phyloP scores from a whole-genome alignment of 2,888 invertebrate species.

The Cylloceria caligata region DNA sequence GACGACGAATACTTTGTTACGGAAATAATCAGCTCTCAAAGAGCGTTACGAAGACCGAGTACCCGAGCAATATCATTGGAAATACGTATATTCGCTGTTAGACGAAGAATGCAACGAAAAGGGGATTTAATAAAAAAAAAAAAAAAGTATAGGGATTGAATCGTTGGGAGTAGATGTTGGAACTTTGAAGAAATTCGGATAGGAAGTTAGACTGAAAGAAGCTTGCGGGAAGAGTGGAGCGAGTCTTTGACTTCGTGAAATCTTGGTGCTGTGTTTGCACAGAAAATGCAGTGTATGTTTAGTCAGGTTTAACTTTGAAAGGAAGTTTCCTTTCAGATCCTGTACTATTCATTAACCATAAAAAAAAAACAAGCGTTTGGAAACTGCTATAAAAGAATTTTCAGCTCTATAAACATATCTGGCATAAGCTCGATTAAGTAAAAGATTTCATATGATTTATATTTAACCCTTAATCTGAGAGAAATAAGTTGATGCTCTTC shows the following conservation, averaged over 20 bases:
- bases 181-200: constrained; percentile 34
- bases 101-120: constrained; percentile 26
- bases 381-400: constrained; percentile 1
- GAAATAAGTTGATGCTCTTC: neutral
- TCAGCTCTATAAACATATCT: neutral
- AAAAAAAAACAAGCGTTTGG: neutral
- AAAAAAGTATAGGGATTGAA: constrained; percentile 31
- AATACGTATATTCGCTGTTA: constrained; percentile 18
- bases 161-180: constrained; percentile 9
- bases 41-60: constrained; percentile 58
- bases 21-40: constrained; percentile 62
- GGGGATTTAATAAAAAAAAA: constrained; percentile 30
- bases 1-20: constrained; percentile 16
- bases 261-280: constrained; percentile 6
- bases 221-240: neutral
- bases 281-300: constrained; percentile 7
- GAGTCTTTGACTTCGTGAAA: constrained; percentile 1
- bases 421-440: neutral
- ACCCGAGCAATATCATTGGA: constrained; percentile 47
- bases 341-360: constrained; percentile 6
- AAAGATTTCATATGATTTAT: neutral
- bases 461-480: neutral
- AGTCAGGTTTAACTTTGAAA: neutral
- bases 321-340: neutral
- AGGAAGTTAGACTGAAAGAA: constrained; percentile 26